Conservation (phyloP, 2,797 vertebrate species). For the Tapirus indicus region DNA sequence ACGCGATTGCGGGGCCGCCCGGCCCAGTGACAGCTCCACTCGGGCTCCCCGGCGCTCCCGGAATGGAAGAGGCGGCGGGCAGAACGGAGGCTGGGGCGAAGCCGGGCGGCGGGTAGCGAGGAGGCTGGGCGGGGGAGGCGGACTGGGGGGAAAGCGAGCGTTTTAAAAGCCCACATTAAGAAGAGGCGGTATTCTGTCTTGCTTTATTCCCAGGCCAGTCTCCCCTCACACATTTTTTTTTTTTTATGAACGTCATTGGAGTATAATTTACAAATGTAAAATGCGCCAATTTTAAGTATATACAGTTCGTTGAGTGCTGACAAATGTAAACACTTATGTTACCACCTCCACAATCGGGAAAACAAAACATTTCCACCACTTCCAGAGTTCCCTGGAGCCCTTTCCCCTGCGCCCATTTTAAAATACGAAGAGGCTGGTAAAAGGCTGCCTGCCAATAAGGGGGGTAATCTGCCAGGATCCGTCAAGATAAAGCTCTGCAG, state of each 20-base stretch:
- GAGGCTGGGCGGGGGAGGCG: neutral
- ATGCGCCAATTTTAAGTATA: neutral
- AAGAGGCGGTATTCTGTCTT: neutral
- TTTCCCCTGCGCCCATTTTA: neutral
- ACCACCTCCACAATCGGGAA: neutral
- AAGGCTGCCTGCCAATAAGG: neutral
- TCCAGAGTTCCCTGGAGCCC: neutral
- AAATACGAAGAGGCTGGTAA: neutral
- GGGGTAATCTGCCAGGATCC: neutral
- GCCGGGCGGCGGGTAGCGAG: no score
- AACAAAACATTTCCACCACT: neutral
- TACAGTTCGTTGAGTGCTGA: neutral
- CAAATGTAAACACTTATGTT: neutral
- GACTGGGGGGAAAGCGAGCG: no score
- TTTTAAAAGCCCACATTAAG: neutral
- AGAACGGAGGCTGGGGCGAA: neutral
- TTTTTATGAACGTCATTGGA: neutral
- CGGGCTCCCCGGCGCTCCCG: rapidly evolving
- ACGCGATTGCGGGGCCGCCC: no score
- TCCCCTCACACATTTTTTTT: neutral
- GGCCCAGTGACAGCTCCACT: neutral
- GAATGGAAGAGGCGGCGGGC: neutral
- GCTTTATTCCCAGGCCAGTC: neutral
- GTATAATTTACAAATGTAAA: neutral
- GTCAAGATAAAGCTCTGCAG: neutral